Conservation (phyloP, 2,888 invertebrate species). For the Acleris laterana region DNA sequence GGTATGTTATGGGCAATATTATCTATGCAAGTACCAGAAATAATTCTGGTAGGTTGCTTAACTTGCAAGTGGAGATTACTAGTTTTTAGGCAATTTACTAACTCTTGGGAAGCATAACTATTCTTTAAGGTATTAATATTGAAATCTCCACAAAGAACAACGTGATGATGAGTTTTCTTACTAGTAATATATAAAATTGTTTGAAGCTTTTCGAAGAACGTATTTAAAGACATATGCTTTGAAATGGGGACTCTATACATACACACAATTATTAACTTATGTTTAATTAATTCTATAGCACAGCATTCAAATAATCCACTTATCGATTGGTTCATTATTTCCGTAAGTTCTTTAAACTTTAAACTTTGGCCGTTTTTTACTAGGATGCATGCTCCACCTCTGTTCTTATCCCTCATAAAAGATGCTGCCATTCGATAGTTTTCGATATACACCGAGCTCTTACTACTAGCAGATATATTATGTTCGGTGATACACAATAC, state of each 20-base stretch:
- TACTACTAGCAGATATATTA: background rate
- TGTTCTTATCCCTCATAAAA: background rate
- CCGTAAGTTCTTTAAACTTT: constrained; percentile 14
- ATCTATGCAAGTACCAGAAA: constrained; percentile 4
- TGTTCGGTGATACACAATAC: constrained; percentile 3
- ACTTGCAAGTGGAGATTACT: constrained; percentile 6
- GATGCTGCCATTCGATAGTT: constrained; percentile 7
- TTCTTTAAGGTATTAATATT: background rate
- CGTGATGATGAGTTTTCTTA: background rate
- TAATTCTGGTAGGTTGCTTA: constrained; percentile 4
- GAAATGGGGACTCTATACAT: constrained; percentile 14
- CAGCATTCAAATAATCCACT: constrained; percentile 21
- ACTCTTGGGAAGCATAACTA: background rate
- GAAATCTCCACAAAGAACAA: background rate
- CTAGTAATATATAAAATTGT: background rate
- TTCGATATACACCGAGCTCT: background rate
- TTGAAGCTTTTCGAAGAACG: constrained; percentile 1
- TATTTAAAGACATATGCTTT: constrained; percentile 3
- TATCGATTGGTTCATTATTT: constrained; percentile 13
- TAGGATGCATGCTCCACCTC: constrained; percentile 17
- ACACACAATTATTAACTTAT: constrained; percentile 16
- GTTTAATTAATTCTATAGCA: constrained; percentile 15
- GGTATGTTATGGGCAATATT: constrained; percentile 7
- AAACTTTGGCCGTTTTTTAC: constrained; percentile 9
- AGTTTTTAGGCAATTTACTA: background rate